phyloP scores from a whole-genome alignment of 1,140 invertebrate genomes.

The Mya arenaria region DNA sequence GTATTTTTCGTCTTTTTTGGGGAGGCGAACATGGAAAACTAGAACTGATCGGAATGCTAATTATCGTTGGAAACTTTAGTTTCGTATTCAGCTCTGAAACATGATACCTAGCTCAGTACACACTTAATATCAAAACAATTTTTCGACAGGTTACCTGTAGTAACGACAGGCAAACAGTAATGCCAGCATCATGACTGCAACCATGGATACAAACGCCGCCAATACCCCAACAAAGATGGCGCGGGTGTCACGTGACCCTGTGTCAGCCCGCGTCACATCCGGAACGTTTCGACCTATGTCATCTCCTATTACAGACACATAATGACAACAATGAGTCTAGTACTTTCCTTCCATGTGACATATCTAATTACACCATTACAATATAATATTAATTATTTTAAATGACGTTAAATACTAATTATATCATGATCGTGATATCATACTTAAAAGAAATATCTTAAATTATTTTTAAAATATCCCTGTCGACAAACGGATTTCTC shows the following conservation, averaged over 20 bases:
- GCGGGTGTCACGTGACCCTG: neutral
- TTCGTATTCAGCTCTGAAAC: neutral
- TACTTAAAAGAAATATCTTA: too few relatives aligned
- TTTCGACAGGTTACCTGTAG: too few relatives aligned
- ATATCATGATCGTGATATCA: neutral
- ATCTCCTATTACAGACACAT: slow-evolving; percentile 45
- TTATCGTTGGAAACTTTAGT: neutral
- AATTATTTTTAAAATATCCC: neutral
- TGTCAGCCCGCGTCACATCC: slow-evolving; percentile 1
- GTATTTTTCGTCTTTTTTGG: too few relatives aligned
- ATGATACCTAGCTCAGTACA: neutral
- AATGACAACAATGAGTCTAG: too few relatives aligned
- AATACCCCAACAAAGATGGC: slow-evolving; percentile 22
- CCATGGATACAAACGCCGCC: slow-evolving; percentile 24
- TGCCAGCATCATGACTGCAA: neutral
- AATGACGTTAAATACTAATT: too few relatives aligned
- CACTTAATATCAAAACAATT: neutral
- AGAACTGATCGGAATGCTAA: neutral
- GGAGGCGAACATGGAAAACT: too few relatives aligned
- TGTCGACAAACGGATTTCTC: neutral
- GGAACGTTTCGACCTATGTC: slow-evolving; percentile 27
- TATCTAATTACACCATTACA: too few relatives aligned
- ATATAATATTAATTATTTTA: too few relatives aligned
- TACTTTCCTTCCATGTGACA: too few relatives aligned
- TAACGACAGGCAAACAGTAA: slow-evolving; percentile 32